Evolutionary conservation across 2,888 invertebrate species (phyloP).

Genomic region (Chrysolina oricalcia): DNA sequence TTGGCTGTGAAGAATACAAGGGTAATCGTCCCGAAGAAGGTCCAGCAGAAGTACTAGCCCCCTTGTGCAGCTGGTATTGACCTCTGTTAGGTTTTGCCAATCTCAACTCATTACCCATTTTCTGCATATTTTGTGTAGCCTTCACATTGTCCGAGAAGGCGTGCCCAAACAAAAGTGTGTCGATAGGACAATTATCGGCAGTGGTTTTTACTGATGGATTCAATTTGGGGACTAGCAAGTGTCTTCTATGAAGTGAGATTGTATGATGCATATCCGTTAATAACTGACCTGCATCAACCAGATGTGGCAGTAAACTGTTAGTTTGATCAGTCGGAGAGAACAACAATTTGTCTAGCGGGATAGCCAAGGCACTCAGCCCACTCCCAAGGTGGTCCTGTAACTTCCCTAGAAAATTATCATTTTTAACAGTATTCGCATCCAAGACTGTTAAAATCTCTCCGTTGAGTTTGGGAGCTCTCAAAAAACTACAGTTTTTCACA

Average conservation of each 20-base stretch:
- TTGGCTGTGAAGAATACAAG: not conserved
- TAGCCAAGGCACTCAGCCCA: not conserved
- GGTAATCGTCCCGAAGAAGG: too few species aligned
- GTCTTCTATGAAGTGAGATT: too few species aligned
- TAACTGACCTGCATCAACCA: not conserved
- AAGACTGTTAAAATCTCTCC: too few species aligned
- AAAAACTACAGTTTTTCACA: not conserved
- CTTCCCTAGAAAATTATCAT: not conserved
- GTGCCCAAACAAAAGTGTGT: not conserved
- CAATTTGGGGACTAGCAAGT: not conserved
- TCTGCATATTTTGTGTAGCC: not conserved
- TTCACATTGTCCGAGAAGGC: not conserved
- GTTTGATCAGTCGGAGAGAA: not conserved
- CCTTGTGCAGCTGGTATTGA: not conserved
- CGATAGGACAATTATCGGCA: too few species aligned
- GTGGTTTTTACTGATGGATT: not conserved
- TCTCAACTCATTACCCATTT: too few species aligned
- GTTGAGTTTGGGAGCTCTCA: too few species aligned
- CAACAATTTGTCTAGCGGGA: not conserved
- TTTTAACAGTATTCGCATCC: not conserved
- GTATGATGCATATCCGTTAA: not conserved
- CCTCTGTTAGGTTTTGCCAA: not conserved
- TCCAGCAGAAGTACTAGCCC: too few species aligned
- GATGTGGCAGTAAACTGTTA: not conserved
- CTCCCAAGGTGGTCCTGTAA: not conserved